These are phyloP conservation scores for Hoplias malabaricus DNA, from an alignment of 2,113 vertebrate species.

Conservation along the genomic window DNA sequence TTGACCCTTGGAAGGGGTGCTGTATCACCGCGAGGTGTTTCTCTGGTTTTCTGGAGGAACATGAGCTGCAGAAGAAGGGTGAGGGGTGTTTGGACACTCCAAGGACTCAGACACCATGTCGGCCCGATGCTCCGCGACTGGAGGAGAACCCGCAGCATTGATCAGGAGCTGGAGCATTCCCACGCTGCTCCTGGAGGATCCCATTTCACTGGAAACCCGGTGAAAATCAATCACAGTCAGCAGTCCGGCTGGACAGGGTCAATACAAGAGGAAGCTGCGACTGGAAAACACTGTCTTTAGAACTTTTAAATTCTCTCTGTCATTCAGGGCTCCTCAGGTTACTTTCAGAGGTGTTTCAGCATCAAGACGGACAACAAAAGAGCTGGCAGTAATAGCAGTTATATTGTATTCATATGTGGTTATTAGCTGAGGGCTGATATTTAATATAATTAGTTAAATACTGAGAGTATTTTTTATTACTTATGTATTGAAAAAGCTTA, in stretches of 20 bases:
- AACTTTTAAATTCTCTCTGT: constrained; percentile 23
- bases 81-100: constrained; percentile 34
- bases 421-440: no score
- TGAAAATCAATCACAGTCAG: constrained; percentile 57
- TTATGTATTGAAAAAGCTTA: no score
- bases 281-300: constrained; percentile 22
- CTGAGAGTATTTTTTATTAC: no score
- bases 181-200: constrained; percentile 40
- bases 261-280: constrained; percentile 45
- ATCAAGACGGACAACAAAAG: not conserved
- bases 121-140: constrained; percentile 52
- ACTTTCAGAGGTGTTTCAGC: not conserved
- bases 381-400: not conserved
- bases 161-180: constrained; percentile 44
- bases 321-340: not conserved
- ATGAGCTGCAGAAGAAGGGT: constrained; percentile 17
- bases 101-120: constrained; percentile 43
- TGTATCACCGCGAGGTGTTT: not conserved
- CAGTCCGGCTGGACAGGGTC: constrained; percentile 50
- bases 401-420: no score
- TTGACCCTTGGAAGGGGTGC: not conserved
- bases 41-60: constrained; percentile 19
- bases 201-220: constrained; percentile 48
- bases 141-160: constrained; percentile 43
- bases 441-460: no score